These are phyloP conservation scores for Halisarca cf. caerulea DNA, from an alignment of 37 sponge, comb jelly and placozoan species.

Conservation along the genomic window DNA sequence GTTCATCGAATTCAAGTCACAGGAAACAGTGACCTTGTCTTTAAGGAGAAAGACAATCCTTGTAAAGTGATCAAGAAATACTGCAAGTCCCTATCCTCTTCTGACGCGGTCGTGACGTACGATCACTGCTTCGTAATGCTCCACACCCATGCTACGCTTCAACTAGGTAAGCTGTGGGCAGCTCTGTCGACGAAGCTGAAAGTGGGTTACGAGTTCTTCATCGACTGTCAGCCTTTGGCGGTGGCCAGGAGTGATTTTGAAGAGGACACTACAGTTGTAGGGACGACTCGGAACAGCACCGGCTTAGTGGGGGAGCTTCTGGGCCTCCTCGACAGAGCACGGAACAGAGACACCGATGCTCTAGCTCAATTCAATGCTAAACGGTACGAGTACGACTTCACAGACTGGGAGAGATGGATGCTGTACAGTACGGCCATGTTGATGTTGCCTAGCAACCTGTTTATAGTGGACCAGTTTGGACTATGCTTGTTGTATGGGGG, in stretches of 20 bases:
- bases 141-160: conserved; percentile 51
- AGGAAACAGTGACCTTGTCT: conserved; percentile 56
- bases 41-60: conserved; percentile 64
- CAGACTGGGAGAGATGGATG: conserved; percentile 64
- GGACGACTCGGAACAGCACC: conserved; percentile 52
- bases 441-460: conserved; percentile 83
- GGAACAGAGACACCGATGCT: conserved; percentile 61
- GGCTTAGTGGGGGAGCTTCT: conserved; percentile 54
- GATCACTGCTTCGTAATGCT: conserved; percentile 71
- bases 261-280: not conserved
- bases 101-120: not conserved
- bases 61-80: conserved; percentile 80
- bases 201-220: conserved; percentile 65
- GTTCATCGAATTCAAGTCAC: conserved; percentile 45
- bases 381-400: conserved; percentile 68
- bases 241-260: conserved; percentile 16
- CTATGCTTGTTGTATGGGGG: conserved; percentile 66
- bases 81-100: conserved; percentile 51
- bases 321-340: conserved; percentile 53
- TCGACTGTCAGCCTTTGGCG: conserved; percentile 67
- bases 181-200: conserved; percentile 41
- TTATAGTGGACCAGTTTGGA: conserved; percentile 88
- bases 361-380: conserved; percentile 68
- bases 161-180: conserved; percentile 65
- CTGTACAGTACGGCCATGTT: conserved; percentile 78